Percentiles rank a stretch among this genome's conserved stretches.
Evolutionary conservation across 2,888 invertebrate genomes (phyloP).

Genomic region (Silvanus unidentatus): DNA sequence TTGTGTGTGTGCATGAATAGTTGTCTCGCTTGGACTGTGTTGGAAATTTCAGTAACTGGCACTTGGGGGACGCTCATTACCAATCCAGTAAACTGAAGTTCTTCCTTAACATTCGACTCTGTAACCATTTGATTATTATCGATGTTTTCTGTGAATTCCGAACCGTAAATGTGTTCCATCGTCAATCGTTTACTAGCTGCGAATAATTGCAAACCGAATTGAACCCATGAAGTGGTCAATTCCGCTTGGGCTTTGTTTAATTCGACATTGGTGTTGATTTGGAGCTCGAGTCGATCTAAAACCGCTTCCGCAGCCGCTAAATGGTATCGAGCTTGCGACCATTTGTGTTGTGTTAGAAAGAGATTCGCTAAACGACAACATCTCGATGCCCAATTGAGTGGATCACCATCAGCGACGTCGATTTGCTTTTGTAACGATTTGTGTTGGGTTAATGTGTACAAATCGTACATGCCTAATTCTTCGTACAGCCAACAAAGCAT

Average conservation of each 20-base stretch:
- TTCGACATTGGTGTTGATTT: slow-evolving; percentile 33
- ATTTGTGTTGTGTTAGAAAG: slow-evolving; percentile 30
- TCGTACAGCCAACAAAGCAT: slow-evolving; percentile 58
- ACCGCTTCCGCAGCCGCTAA: slow-evolving; percentile 57
- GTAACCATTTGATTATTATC: too few species aligned
- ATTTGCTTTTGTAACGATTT: slow-evolving; percentile 53
- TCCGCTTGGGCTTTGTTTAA: slow-evolving; percentile 35
- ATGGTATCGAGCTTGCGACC: slow-evolving; percentile 50
- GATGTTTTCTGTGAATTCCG: too few species aligned
- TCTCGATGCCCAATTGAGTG: slow-evolving; percentile 54
- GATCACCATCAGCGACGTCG: slow-evolving; percentile 53
- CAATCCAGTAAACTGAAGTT: too few species aligned
- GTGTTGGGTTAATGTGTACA: slow-evolving; percentile 53
- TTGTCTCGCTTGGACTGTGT: slow-evolving; percentile 49
- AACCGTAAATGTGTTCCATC: slow-evolving; percentile 12
- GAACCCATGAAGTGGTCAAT: slow-evolving; percentile 57
- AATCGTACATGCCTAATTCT: slow-evolving; percentile 50
- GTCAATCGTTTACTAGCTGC: slow-evolving; percentile 51
- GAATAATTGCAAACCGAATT: slow-evolving; percentile 55
- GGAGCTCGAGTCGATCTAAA: slow-evolving; percentile 52
- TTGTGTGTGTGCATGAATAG: slow-evolving; percentile 54
- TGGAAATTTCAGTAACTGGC: slow-evolving; percentile 37
- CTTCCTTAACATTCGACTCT: too few species aligned
- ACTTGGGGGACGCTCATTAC: slow-evolving; percentile 19
- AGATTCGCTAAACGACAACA: slow-evolving; percentile 51